phyloP scores from a whole-genome alignment of 2,113 vertebrate species.

The Tretioscincus oriximinensis region DNA sequence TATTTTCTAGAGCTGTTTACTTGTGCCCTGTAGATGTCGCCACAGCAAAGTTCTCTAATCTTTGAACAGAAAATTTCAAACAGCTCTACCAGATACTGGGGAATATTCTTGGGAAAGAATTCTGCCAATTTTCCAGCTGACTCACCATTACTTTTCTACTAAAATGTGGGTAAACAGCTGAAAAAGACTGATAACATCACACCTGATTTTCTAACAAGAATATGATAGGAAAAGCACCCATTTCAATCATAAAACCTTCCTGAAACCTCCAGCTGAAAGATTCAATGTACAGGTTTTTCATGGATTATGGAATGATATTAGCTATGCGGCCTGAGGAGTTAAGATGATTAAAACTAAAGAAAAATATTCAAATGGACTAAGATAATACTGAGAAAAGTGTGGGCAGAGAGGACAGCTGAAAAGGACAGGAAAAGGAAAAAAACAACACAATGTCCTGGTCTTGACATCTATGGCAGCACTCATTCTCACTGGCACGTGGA shows the following conservation, averaged over 20 bases:
- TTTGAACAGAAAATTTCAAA: not conserved
- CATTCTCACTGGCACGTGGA: too few relatives aligned
- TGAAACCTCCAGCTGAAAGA: not conserved
- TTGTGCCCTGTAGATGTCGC: slow-evolving; percentile 8
- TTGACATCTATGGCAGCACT: too few relatives aligned
- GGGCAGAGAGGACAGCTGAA: too few relatives aligned
- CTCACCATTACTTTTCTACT: not conserved
- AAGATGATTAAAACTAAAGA: too few relatives aligned
- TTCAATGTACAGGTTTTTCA: too few relatives aligned
- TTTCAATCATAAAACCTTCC: not conserved
- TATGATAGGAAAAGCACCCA: not conserved
- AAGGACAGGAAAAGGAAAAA: too few relatives aligned
- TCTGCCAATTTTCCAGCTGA: not conserved
- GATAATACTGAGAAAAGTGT: too few relatives aligned
- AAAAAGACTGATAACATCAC: not conserved
- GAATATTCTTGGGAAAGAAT: not conserved
- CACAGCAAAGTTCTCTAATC: not conserved
- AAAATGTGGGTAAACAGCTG: not conserved
- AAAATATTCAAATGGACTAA: too few relatives aligned
- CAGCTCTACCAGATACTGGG: not conserved
- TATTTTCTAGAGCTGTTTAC: not conserved
- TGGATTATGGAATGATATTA: too few relatives aligned
- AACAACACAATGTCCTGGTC: too few relatives aligned
- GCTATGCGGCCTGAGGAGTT: too few relatives aligned
- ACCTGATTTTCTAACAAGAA: not conserved